These are phyloP conservation scores for Conger conger DNA, from an alignment of 2,113 vertebrate species.

Conservation along the genomic window DNA sequence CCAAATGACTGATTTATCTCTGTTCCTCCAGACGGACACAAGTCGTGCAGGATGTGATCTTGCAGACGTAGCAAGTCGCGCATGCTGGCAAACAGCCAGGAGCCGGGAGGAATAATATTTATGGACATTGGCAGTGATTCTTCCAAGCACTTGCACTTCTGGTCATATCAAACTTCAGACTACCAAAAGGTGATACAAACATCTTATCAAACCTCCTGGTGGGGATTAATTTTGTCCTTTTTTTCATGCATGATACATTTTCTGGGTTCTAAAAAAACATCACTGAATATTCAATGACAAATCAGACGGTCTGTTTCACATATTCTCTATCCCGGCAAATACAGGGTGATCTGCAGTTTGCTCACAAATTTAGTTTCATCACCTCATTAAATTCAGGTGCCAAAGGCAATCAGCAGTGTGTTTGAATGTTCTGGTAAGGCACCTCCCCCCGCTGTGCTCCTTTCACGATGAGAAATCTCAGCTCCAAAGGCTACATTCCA, in stretches of 20 bases:
- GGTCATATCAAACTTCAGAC: background rate
- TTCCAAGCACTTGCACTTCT: background rate
- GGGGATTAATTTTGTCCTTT: background rate
- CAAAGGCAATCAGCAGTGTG: background rate
- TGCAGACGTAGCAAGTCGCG: background rate
- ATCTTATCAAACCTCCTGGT: too few relatives aligned
- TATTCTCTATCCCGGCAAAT: background rate
- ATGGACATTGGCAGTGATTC: background rate
- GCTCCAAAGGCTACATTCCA: background rate
- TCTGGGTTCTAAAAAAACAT: background rate
- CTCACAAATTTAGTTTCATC: background rate
- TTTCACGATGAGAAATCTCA: background rate
- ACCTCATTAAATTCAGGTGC: background rate
- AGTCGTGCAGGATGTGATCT: background rate
- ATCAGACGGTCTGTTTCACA: background rate
- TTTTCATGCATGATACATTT: background rate
- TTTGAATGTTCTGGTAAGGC: background rate
- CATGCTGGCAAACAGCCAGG: background rate
- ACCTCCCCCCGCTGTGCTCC: background rate
- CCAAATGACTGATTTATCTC: background rate
- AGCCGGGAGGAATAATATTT: background rate
- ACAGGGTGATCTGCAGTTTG: background rate
- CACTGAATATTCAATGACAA: too few relatives aligned
- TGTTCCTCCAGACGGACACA: conserved; percentile 1
- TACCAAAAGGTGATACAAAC: background rate